Percentiles rank a stretch among this genome's conserved stretches.
These are phyloP conservation scores for Solea senegalensis DNA, from an alignment of 2,113 vertebrate genomes.

Conservation along the genomic window DNA sequence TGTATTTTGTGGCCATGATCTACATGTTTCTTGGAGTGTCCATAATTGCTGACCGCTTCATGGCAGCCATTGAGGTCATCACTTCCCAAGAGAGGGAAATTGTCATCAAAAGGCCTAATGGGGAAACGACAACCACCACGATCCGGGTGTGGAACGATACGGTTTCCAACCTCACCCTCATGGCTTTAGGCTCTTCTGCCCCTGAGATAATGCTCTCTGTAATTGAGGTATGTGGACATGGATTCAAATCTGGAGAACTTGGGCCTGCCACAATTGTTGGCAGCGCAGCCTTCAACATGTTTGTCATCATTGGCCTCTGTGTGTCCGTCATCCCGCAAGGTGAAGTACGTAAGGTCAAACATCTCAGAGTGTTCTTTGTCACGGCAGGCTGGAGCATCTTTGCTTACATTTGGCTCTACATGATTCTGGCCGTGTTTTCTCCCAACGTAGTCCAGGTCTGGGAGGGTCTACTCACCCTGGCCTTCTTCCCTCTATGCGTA, in stretches of 20 bases:
- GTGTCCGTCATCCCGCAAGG: slow-evolving; percentile 96
- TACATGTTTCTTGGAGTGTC: slow-evolving; percentile 99
- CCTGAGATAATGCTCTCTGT: slow-evolving; percentile 97
- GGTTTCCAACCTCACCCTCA: slow-evolving; percentile 96
- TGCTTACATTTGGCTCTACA: slow-evolving; percentile 99
- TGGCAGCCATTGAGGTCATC: slow-evolving; percentile 99
- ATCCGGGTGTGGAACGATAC: slow-evolving; percentile 98
- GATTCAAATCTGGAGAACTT: slow-evolving; percentile 90
- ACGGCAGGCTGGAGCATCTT: slow-evolving; percentile 98
- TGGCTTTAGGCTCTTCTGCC: slow-evolving; percentile 96
- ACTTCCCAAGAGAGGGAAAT: slow-evolving; percentile 97
- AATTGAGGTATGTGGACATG: slow-evolving; percentile 96
- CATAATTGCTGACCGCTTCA: slow-evolving; percentile 98
- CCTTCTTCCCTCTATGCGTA: slow-evolving; percentile 97
- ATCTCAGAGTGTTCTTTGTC: slow-evolving; percentile 96
- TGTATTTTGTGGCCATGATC: slow-evolving; percentile 98
- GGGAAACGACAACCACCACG: slow-evolving; percentile 93
- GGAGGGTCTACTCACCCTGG: slow-evolving; percentile 95
- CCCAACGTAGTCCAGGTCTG: slow-evolving; percentile 97
- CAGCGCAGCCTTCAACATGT: slow-evolving; percentile 99
- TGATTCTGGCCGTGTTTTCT: slow-evolving; percentile 98
- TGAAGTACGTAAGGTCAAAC: slow-evolving; percentile 96
- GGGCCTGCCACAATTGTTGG: slow-evolving; percentile 98
- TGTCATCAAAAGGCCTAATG: slow-evolving; percentile 93
- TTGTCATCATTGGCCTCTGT: slow-evolving; percentile 96